Evolutionary conservation across 2,888 invertebrate genomes (phyloP).

Genomic region (Pristionchus exspectatus): DNA sequence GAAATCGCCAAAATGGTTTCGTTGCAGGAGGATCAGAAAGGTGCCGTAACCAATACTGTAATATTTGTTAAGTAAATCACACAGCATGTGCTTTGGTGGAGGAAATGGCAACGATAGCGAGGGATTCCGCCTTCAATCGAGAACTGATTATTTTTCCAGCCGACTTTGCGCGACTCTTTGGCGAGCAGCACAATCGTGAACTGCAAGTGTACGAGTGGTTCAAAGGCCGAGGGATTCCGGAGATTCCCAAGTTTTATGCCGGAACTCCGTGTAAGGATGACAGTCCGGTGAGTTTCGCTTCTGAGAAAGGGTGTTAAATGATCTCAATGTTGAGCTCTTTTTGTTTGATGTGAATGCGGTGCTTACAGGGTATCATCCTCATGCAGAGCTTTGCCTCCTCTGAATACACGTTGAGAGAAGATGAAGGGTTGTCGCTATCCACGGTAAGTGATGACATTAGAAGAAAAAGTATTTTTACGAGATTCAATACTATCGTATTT

Average conservation of each 20-base stretch:
- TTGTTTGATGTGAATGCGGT: neutral
- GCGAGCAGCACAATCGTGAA: slow-evolving; percentile 31
- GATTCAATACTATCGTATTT: neutral
- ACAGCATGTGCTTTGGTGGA: too few species aligned
- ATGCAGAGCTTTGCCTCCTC: neutral
- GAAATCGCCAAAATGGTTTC: slow-evolving; percentile 3
- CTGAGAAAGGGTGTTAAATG: neutral
- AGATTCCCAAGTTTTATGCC: neutral
- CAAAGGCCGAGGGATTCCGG: neutral
- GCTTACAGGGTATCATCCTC: neutral
- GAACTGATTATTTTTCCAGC: neutral
- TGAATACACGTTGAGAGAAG: neutral
- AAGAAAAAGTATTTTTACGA: neutral
- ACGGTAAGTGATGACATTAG: neutral
- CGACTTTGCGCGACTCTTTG: slow-evolving; percentile 10
- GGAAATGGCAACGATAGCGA: neutral
- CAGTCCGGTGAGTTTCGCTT: neutral
- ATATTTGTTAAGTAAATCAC: too few species aligned
- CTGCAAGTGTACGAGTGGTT: slow-evolving; percentile 35
- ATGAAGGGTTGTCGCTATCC: neutral
- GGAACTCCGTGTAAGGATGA: neutral
- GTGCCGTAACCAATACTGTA: too few species aligned
- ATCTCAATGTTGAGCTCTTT: neutral
- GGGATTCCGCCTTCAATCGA: neutral
- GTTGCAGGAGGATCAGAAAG: neutral